Percentiles rank a stretch among this genome's conserved stretches.
phyloP scores from a whole-genome alignment of 2,113 vertebrate species.

The Amia ocellicauda region DNA sequence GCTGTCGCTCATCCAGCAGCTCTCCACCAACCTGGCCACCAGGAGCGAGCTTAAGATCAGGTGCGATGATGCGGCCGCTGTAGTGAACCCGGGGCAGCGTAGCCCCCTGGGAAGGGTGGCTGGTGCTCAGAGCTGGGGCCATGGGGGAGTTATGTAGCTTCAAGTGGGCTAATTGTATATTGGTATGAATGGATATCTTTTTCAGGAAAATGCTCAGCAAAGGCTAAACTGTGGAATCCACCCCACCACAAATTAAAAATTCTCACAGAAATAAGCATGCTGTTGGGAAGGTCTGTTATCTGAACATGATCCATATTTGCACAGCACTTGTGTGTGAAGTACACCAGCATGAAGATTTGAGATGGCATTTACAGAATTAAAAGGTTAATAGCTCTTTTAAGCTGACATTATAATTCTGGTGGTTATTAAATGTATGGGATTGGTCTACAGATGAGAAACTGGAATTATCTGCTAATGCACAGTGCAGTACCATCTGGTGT shows the following conservation, averaged over 20 bases:
- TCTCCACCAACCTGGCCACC: constrained; percentile 88
- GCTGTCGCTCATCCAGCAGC: constrained; percentile 96
- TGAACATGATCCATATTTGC: too few relatives aligned
- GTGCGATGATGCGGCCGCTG: constrained; percentile 55
- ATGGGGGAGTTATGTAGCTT: too few relatives aligned
- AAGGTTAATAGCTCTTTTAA: constrained; percentile 22
- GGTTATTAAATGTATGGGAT: constrained; percentile 24
- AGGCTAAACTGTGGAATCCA: too few relatives aligned
- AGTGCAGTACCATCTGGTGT: constrained; percentile 35
- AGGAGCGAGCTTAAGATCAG: constrained; percentile 92
- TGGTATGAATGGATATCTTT: too few relatives aligned
- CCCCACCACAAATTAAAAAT: too few relatives aligned
- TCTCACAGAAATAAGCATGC: too few relatives aligned
- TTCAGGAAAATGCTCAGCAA: too few relatives aligned
- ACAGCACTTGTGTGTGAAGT: neutral
- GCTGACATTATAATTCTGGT: constrained; percentile 22
- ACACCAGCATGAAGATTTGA: neutral
- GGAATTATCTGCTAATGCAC: constrained; percentile 19
- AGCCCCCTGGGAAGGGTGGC: too few relatives aligned
- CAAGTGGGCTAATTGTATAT: too few relatives aligned
- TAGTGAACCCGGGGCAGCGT: neutral
- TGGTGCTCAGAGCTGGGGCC: too few relatives aligned
- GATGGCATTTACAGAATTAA: neutral
- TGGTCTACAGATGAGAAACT: constrained; percentile 30
- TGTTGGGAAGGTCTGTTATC: too few relatives aligned